Evolutionary conservation across 2,797 vertebrate species (phyloP).

Genomic region (Enteromius radiatus): DNA sequence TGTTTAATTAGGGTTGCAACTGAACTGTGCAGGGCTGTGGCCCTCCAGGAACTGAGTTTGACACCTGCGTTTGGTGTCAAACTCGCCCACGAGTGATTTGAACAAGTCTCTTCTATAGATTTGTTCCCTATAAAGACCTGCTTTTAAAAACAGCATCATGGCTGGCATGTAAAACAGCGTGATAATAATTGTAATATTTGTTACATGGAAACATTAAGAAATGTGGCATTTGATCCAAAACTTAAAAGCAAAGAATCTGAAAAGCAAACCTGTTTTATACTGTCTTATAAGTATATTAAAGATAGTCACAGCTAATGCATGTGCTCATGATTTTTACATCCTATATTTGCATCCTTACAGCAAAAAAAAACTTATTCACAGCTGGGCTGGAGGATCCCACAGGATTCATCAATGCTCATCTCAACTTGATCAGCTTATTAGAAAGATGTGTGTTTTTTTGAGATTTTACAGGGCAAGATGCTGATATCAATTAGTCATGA

Average conservation of each 20-base stretch:
- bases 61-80: too few relatives aligned
- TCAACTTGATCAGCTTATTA: not conserved
- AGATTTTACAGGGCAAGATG: not conserved
- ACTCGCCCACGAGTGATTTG: too few relatives aligned
- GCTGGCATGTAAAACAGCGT: not conserved
- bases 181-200: not conserved
- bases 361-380: not conserved
- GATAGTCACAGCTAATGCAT: not conserved
- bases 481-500: not conserved
- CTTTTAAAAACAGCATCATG: not conserved
- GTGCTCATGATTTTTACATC: not conserved
- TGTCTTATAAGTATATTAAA: not conserved
- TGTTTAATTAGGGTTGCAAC: too few relatives aligned
- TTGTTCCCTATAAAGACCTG: not conserved
- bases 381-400: not conserved
- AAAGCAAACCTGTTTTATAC: not conserved
- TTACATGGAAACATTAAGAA: not conserved
- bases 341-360: not conserved
- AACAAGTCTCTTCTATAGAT: not conserved
- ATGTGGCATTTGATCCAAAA: not conserved
- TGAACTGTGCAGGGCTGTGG: too few relatives aligned
- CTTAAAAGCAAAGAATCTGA: not conserved
- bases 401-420: not conserved
- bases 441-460: not conserved
- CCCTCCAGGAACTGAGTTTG: too few relatives aligned